phyloP scores from a whole-genome alignment of 2,888 invertebrate species.

The Heteropelma amictum region DNA sequence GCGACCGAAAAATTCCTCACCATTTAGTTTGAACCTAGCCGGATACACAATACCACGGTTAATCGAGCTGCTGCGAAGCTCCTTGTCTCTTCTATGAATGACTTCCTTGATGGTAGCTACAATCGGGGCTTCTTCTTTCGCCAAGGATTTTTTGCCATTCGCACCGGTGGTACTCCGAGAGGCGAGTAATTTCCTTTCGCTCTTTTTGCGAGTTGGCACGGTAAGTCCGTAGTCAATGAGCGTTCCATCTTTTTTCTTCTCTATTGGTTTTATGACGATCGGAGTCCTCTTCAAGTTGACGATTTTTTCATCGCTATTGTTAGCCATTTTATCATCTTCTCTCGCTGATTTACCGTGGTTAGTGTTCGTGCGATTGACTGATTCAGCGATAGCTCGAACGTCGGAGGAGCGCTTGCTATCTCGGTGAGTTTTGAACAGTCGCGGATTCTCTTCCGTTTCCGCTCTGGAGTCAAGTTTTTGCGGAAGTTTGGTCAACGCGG shows the following conservation, averaged over 20 bases:
- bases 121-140: slow-evolving; percentile 39
- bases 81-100: slow-evolving; percentile 32
- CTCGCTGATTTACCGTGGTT: slow-evolving; percentile 1
- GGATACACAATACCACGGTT: slow-evolving; percentile 17
- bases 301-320: background rate
- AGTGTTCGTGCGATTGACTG: background rate
- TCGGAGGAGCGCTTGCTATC: background rate
- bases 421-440: slow-evolving; percentile 21
- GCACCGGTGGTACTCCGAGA: slow-evolving; percentile 13
- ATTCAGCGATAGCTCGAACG: background rate
- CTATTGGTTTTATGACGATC: slow-evolving; percentile 62
- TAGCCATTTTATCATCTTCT: background rate
- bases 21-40: slow-evolving; percentile 6
- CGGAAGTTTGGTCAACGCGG: too few species aligned
- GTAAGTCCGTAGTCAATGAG: slow-evolving; percentile 65
- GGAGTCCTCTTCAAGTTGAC: slow-evolving; percentile 46
- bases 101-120: slow-evolving; percentile 49
- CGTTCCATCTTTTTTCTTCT: slow-evolving; percentile 64
- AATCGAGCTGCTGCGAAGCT: slow-evolving; percentile 21
- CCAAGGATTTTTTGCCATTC: slow-evolving; percentile 24
- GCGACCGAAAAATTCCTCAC: too few species aligned
- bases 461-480: slow-evolving; percentile 10
- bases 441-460: slow-evolving; percentile 4
- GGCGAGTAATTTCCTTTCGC: slow-evolving; percentile 51
- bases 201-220: slow-evolving; percentile 60